phyloP scores from a whole-genome alignment of 2,113 vertebrate genomes.

The Austrofundulus limnaeus region DNA sequence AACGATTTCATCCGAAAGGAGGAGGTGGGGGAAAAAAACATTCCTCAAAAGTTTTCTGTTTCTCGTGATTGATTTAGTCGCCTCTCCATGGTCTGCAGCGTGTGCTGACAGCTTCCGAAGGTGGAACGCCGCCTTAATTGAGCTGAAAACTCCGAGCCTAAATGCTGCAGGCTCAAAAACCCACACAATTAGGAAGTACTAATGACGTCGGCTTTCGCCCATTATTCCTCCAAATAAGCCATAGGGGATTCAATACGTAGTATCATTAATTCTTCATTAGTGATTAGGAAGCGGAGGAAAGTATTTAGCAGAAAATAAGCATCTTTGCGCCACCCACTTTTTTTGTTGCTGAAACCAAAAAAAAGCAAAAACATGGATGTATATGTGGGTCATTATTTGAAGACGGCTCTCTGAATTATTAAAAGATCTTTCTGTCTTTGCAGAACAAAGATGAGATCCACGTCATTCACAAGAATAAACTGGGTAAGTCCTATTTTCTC shows the following conservation, averaged over 20 bases:
- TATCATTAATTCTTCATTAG: conserved; percentile 57
- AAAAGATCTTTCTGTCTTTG: conserved; percentile 50
- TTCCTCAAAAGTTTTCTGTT: conserved; percentile 55
- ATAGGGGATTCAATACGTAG: conserved; percentile 54
- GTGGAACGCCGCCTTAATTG: conserved; percentile 64
- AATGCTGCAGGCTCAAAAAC: conserved; percentile 59
- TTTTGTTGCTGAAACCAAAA: conserved; percentile 17
- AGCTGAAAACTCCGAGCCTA: conserved; percentile 49
- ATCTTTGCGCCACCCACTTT: conserved; percentile 18
- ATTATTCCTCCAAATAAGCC: conserved; percentile 72
- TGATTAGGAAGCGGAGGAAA: conserved; percentile 44
- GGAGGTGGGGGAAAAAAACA: conserved; percentile 45
- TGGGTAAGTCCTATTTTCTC: conserved; percentile 68
- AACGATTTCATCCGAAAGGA: conserved; percentile 48
- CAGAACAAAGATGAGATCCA: conserved; percentile 68
- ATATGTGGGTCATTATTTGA: conserved; percentile 45
- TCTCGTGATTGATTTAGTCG: conserved; percentile 69
- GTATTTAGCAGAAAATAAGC: conserved; percentile 30
- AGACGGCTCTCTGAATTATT: conserved; percentile 28
- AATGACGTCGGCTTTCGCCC: conserved; percentile 61
- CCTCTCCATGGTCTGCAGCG: conserved; percentile 53
- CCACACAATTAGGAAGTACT: conserved; percentile 66
- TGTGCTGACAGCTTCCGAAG: conserved; percentile 52
- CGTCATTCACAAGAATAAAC: conserved; percentile 63
- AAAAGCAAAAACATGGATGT: conserved; percentile 16